Conservation (phyloP, 2,113 vertebrate species). For the Nettapus auritus region DNA sequence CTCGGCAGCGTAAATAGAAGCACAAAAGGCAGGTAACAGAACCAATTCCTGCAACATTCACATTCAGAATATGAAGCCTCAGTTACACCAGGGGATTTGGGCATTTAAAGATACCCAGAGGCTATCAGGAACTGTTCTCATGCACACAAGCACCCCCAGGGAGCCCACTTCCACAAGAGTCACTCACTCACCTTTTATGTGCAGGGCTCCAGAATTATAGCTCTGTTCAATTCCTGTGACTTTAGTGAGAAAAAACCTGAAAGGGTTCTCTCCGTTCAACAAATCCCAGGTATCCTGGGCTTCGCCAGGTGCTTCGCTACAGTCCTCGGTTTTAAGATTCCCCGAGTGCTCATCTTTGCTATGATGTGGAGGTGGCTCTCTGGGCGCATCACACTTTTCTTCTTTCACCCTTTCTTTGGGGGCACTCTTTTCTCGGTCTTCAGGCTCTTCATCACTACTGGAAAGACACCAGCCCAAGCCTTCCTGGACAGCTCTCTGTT, state of each 20-base stretch:
- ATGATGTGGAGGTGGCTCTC: neutral
- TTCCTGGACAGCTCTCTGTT: slow-evolving; percentile 79
- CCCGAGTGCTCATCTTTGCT: slow-evolving; percentile 3
- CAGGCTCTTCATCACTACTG: slow-evolving; percentile 88
- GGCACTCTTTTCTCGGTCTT: neutral
- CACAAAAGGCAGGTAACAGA: neutral
- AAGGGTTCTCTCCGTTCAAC: slow-evolving; percentile 80
- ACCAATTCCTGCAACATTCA: neutral
- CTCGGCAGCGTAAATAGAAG: neutral
- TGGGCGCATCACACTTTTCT: neutral
- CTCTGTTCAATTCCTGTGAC: slow-evolving; percentile 88
- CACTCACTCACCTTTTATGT: slow-evolving; percentile 87
- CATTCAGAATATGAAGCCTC: neutral
- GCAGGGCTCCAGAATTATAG: slow-evolving; percentile 89
- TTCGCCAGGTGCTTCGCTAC: slow-evolving; percentile 64
- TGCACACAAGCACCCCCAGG: neutral
- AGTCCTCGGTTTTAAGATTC: slow-evolving; percentile 52
- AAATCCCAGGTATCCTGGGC: slow-evolving; percentile 84
- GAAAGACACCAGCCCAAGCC: slow-evolving; percentile 91
- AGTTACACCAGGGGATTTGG: neutral
- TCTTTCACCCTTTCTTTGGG: slow-evolving; percentile 10
- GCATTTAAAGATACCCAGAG: neutral
- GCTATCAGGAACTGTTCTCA: neutral
- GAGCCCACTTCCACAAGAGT: neutral
- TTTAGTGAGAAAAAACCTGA: slow-evolving; percentile 93